Percentiles rank a stretch among this genome's conserved stretches.
phyloP scores from a whole-genome alignment of 2,113 vertebrate genomes.

The Stomatorhinus ivindoensis region DNA sequence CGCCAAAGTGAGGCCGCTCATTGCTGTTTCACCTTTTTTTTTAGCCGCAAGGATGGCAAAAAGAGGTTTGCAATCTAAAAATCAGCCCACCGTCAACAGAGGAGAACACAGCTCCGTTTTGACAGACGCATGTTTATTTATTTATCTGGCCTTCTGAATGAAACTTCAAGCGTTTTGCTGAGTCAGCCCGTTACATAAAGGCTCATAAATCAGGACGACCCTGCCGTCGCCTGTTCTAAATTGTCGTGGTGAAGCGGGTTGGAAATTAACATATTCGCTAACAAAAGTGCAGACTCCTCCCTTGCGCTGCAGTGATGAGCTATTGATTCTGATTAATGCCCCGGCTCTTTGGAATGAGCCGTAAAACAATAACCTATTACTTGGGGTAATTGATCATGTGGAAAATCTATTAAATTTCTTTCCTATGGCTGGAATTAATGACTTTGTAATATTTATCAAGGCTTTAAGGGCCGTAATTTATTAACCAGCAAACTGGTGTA shows the following conservation, averaged over 20 bases:
- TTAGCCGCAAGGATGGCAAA: not conserved
- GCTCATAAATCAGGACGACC: slow-evolving; percentile 16
- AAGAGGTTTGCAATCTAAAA: not conserved
- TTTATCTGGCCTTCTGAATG: not conserved
- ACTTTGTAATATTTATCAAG: slow-evolving; percentile 38
- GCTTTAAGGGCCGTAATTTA: slow-evolving; percentile 42
- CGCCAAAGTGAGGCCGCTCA: not conserved
- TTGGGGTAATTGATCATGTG: slow-evolving; percentile 53
- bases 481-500: slow-evolving; percentile 35
- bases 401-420: slow-evolving; percentile 48
- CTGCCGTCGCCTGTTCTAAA: slow-evolving; percentile 12
- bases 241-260: slow-evolving; percentile 23
- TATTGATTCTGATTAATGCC: slow-evolving; percentile 56
- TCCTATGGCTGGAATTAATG: slow-evolving; percentile 43
- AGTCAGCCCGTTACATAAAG: not conserved
- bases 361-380: slow-evolving; percentile 58
- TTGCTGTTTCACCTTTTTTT: not conserved
- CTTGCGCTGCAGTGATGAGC: slow-evolving; percentile 33
- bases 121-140: not conserved
- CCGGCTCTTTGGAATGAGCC: slow-evolving; percentile 41
- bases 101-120: not conserved
- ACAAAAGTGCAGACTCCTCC: slow-evolving; percentile 32
- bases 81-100: not conserved
- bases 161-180: not conserved
- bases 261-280: slow-evolving; percentile 28